Conservation (phyloP, 2,888 invertebrate species). For the Stenodera caucasica region DNA sequence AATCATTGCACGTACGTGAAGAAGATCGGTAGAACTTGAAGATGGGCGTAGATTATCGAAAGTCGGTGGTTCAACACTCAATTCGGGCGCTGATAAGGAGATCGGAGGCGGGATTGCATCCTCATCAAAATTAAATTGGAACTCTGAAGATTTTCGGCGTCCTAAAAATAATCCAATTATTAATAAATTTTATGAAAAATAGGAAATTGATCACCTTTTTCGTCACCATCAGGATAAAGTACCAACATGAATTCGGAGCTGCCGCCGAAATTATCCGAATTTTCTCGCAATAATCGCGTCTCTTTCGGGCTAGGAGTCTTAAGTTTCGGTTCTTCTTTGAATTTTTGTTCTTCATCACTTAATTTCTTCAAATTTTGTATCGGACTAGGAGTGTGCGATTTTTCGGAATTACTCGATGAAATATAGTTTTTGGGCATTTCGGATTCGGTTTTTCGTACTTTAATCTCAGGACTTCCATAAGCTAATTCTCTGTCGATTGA, state of each 20-base stretch:
- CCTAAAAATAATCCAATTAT: too few relatives aligned
- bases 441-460: conserved; percentile 39
- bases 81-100: conserved; percentile 80
- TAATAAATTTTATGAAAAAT: too few relatives aligned
- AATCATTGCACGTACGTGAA: conserved; percentile 81
- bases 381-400: conserved; percentile 35
- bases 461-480: conserved; percentile 58
- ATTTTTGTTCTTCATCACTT: background rate
- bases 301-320: conserved; percentile 20
- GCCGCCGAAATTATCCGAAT: conserved; percentile 60
- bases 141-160: conserved; percentile 30
- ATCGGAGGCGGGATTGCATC: conserved; percentile 75
- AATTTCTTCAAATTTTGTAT: background rate
- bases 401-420: conserved; percentile 30
- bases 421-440: conserved; percentile 15
- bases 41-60: conserved; percentile 67
- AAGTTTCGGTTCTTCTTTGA: conserved; percentile 25
- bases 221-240: conserved; percentile 55
- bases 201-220: conserved; percentile 40
- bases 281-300: conserved; percentile 38
- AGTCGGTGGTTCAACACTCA: conserved; percentile 65
- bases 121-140: conserved; percentile 67
- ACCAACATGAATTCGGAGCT: conserved; percentile 84
- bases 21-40: conserved; percentile 79
- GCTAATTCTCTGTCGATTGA: conserved; percentile 59